These are phyloP conservation scores for Epinephelus lanceolatus DNA, from an alignment of 2,113 vertebrate species.

Conservation along the genomic window DNA sequence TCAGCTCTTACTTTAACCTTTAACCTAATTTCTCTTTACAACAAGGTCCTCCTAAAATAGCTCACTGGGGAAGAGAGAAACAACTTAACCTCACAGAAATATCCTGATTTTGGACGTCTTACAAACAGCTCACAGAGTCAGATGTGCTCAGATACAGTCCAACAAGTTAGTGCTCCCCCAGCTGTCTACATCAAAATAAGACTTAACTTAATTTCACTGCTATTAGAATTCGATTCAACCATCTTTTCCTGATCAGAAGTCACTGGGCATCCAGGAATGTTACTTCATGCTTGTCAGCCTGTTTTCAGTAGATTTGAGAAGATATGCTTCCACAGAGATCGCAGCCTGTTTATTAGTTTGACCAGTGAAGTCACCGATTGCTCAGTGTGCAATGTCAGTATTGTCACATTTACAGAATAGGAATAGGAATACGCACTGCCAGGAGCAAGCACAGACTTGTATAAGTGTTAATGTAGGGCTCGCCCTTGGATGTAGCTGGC, in stretches of 20 bases:
- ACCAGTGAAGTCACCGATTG: neutral
- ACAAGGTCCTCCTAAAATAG: neutral
- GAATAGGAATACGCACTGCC: neutral
- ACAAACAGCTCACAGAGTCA: neutral
- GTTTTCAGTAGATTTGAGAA: neutral
- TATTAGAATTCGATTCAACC: neutral
- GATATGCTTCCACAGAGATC: neutral
- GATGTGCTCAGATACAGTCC: neutral
- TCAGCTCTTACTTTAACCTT: neutral
- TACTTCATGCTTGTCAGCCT: neutral
- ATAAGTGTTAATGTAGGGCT: neutral
- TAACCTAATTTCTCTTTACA: neutral
- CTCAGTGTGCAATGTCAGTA: neutral
- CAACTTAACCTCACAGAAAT: neutral
- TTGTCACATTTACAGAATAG: slow-evolving; percentile 22
- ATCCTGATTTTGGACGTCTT: neutral
- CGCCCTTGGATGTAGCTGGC: neutral
- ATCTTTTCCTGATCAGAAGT: neutral
- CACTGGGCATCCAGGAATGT: neutral
- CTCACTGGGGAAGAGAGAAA: neutral
- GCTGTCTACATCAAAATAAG: neutral
- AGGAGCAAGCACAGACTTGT: slow-evolving; percentile 28
- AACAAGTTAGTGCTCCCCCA: neutral
- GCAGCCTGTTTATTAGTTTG: slow-evolving; percentile 25
- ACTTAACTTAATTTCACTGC: neutral